phyloP scores from a whole-genome alignment of 2,797 vertebrate species.

The Molossus alvarezi region DNA sequence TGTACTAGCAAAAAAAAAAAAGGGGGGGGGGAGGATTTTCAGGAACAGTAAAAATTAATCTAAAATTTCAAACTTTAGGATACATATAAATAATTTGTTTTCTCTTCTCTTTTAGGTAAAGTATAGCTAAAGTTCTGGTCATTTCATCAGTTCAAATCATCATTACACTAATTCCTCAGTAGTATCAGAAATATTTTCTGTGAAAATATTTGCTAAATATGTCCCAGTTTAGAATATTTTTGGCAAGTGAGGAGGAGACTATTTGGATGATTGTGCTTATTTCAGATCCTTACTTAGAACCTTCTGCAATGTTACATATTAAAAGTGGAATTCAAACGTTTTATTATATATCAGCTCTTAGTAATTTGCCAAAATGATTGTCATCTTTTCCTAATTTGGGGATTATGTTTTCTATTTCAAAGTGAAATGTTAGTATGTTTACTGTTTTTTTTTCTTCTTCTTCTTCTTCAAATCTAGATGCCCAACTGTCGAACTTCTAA shows the following conservation, averaged over 20 bases:
- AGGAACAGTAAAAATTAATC: neutral
- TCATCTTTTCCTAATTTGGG: slow-evolving; percentile 79
- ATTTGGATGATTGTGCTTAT: slow-evolving; percentile 35
- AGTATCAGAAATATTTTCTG: slow-evolving; percentile 67
- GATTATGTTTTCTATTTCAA: slow-evolving; percentile 81
- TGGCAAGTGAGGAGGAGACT: slow-evolving; percentile 33
- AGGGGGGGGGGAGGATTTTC: neutral
- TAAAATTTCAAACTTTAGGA: neutral
- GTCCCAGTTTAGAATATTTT: slow-evolving; percentile 33
- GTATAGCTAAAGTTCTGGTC: neutral
- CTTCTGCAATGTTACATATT: slow-evolving; percentile 66
- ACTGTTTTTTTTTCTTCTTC: slow-evolving; percentile 85
- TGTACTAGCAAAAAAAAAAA: neutral
- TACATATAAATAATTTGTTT: neutral
- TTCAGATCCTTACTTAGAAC: slow-evolving; percentile 64
- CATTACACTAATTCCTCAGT: slow-evolving; percentile 51
- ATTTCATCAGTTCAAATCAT: slow-evolving; percentile 43
- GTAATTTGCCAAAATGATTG: slow-evolving; percentile 76
- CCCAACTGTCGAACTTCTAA: slow-evolving; percentile 85
- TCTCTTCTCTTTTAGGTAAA: neutral
- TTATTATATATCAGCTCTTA: slow-evolving; percentile 65
- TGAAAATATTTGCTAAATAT: slow-evolving; percentile 57
- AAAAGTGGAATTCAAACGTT: slow-evolving; percentile 75
- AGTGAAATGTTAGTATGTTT: slow-evolving; percentile 74
- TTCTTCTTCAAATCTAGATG: slow-evolving; percentile 82